Conservation (phyloP, 2,888 invertebrate genomes). For the Pinctada fucata region DNA sequence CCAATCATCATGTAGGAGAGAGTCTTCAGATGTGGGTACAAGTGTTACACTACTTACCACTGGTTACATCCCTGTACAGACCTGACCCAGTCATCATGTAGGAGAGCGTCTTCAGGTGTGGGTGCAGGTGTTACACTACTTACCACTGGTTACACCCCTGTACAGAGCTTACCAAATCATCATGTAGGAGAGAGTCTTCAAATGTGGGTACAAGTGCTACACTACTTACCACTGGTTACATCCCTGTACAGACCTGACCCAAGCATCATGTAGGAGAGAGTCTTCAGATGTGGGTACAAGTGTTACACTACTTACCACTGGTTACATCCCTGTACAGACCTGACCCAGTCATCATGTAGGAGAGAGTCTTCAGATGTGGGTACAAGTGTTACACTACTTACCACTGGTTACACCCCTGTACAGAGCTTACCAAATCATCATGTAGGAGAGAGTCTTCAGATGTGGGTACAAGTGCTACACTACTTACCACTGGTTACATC, state of each 20-base stretch:
- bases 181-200: slow-evolving; percentile 93
- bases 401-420: slow-evolving; percentile 79
- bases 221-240: slow-evolving; percentile 58
- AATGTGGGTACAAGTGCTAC: slow-evolving; percentile 83
- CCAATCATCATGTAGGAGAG: slow-evolving; percentile 97
- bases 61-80: slow-evolving; percentile 81
- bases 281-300: slow-evolving; percentile 89
- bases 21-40: slow-evolving; percentile 91
- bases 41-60: slow-evolving; percentile 51
- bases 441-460: slow-evolving; percentile 95
- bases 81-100: slow-evolving; percentile 99
- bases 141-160: slow-evolving; percentile 76
- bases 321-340: slow-evolving; percentile 82
- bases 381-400: slow-evolving; percentile 35
- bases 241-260: slow-evolving; percentile 92
- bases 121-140: slow-evolving; percentile 84
- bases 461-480: slow-evolving; percentile 80
- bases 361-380: slow-evolving; percentile 95
- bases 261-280: slow-evolving; percentile 95
- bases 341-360: slow-evolving; percentile 99
- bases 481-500: slow-evolving; percentile 59
- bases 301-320: slow-evolving; percentile 55
- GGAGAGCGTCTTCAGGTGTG: slow-evolving; percentile 91
- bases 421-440: slow-evolving; percentile 98
- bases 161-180: slow-evolving; percentile 98